Base-by-base conservation (phyloP, 2,888 invertebrate species). In the Orthosia cruda region DNA sequence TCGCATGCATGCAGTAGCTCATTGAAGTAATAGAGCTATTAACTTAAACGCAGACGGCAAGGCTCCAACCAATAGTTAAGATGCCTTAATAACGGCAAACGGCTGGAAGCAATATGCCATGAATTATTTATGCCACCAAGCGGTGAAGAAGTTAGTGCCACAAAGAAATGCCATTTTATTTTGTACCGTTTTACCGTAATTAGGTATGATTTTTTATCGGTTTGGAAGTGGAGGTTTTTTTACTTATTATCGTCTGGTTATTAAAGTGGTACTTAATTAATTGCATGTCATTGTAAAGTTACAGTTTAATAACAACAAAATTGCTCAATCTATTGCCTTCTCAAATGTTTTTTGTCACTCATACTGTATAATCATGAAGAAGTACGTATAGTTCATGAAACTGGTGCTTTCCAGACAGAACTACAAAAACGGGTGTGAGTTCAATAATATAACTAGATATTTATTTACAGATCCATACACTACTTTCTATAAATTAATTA, bases 11-110 rank as follows among this genome's bases (percentile, higher is more conserved):
- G 85, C 87, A 89, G 82, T 87, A 87, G 78, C 88, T 91, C 88
- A 93, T 94, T 94, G 91, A 80, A 89, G 90, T 93, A 95, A 95
- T 94, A 92, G 93, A 94, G 93, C 91, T 88, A 94, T 95, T 94
- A 93, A 88, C 83, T 91, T 92, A 92, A 94, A 91, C 86, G 90
- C 86, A 91, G 89, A 87, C 89, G 89, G 88, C 72, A 85, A 86
- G 81, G 86, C 84, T 86, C 84, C 88, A 89, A 88, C 89, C 91
- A 91, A 93, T 93, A 91, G 85, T 89, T 84, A 84, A 89, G 90
- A 91, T 91, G 86, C 90, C 89, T 89, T 90, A 89, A 89, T 91
- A 91, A 90, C 88, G 81, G 88, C 86, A 76, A 88, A 86, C 87
- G 87, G 80, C 86, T 87, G 77, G 85, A 85, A 88, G 89, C 89